A percentile compares a stretch with the other conserved stretches of the same genome.
These are phyloP conservation scores for Chrysogorgia sp. DNA, from an alignment of 92 coral and sea anemone genomes.

Conservation along the genomic window DNA sequence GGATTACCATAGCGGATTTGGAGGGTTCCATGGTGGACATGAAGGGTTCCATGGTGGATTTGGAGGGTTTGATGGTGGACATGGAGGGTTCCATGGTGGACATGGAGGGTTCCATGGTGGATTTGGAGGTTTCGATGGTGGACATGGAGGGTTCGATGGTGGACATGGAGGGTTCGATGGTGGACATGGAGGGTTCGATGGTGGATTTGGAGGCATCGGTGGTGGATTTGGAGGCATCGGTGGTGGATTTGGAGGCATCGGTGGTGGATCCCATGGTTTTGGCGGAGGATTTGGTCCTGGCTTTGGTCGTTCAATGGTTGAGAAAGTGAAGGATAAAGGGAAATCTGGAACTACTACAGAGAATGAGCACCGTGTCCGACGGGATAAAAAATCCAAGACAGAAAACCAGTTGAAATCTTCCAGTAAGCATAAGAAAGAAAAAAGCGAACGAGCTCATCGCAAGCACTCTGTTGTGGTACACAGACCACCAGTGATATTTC, in stretches of 20 bases:
- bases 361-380: slow-evolving; percentile 27
- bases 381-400: slow-evolving; percentile 17
- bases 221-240: slow-evolving; percentile 14
- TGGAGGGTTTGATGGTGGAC: background rate
- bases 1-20: slow-evolving; percentile 48
- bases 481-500: slow-evolving; percentile 90
- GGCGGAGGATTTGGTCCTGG: background rate
- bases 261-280: background rate
- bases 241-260: background rate
- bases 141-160: slow-evolving; percentile 2
- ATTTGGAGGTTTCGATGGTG: background rate
- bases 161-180: background rate
- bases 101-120: slow-evolving; percentile 1
- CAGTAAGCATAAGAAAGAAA: slow-evolving; percentile 5
- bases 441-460: slow-evolving; percentile 63
- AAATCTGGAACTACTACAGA: slow-evolving; percentile 44
- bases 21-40: background rate
- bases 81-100: slow-evolving; percentile 4
- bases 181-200: slow-evolving; percentile 25
- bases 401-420: slow-evolving; percentile 3
- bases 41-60: slow-evolving; percentile 1
- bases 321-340: slow-evolving; percentile 21
- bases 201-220: slow-evolving; percentile 19
- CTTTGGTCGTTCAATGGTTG: slow-evolving; percentile 43
- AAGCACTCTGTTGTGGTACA: slow-evolving; percentile 83